These are phyloP conservation scores for Octodonta nipae DNA, from an alignment of 2,888 invertebrate genomes.

Conservation along the genomic window DNA sequence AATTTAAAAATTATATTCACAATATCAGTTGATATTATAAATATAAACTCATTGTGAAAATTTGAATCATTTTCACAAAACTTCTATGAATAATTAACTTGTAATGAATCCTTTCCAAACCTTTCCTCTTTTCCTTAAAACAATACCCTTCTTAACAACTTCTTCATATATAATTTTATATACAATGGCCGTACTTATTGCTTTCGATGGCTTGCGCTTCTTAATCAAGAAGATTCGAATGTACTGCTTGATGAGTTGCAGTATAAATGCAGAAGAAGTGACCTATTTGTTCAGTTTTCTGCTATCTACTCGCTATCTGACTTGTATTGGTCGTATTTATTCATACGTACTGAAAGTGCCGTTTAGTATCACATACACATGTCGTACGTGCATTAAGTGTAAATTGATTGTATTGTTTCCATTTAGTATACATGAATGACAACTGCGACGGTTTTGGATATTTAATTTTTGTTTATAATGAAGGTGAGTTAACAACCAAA, in stretches of 20 bases:
- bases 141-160: too few relatives aligned
- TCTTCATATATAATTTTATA: too few relatives aligned
- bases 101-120: too few relatives aligned
- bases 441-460: constrained; percentile 11
- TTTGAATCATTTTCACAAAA: too few relatives aligned
- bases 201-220: too few relatives aligned
- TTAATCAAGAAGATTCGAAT: constrained; percentile 13
- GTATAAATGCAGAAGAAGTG: constrained; percentile 34
- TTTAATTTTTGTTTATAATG: constrained; percentile 13
- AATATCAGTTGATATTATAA: too few relatives aligned
- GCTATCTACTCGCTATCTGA: constrained; percentile 12
- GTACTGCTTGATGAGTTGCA: constrained; percentile 10
- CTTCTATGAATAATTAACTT: too few relatives aligned
- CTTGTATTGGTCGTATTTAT: constrained; percentile 4
- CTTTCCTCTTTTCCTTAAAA: too few relatives aligned
- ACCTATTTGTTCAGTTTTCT: constrained; percentile 35
- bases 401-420: constrained; percentile 3
- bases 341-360: background rate
- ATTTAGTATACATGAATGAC: constrained; percentile 11
- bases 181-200: too few relatives aligned
- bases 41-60: too few relatives aligned
- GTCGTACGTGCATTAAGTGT: constrained; percentile 4
- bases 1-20: too few relatives aligned
- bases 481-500: too few relatives aligned
- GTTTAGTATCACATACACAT: constrained; percentile 1